Evolutionary conservation across 2,113 vertebrate genomes (phyloP).

Genomic region (Nycticebus coucang): DNA sequence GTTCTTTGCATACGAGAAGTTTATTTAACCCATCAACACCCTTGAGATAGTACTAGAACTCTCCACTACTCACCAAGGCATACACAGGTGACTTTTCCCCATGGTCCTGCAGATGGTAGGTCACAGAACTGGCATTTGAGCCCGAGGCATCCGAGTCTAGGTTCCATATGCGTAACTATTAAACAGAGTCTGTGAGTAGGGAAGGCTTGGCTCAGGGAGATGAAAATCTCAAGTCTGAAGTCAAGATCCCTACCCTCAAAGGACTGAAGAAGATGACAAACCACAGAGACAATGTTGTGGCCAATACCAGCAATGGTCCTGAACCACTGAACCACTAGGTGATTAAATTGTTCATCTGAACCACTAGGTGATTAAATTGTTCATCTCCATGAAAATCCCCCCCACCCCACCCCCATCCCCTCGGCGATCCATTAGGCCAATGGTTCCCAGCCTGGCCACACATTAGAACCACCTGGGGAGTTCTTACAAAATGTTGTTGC

Average conservation of each 20-base stretch:
- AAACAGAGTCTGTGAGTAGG: not conserved
- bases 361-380: slow-evolving; percentile 15
- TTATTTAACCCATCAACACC: not conserved
- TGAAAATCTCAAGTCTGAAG: not conserved
- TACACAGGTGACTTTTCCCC: not conserved
- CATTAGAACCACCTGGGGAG: slow-evolving; percentile 14
- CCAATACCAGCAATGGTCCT: not conserved
- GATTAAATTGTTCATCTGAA: slow-evolving; percentile 46
- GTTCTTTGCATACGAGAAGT: not conserved
- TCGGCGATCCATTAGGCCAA: not conserved
- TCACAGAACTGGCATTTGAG: not conserved
- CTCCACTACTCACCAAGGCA: not conserved
- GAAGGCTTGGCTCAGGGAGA: not conserved
- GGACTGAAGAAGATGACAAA: not conserved
- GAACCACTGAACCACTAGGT: not conserved
- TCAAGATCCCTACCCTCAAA: not conserved
- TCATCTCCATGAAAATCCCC: not conserved
- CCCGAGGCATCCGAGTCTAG: not conserved
- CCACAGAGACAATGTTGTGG: not conserved
- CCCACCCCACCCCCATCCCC: too few species aligned
- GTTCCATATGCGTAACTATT: not conserved
- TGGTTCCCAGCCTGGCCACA: not conserved
- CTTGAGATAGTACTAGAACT: not conserved
- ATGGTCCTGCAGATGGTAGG: not conserved
- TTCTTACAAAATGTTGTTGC: not conserved